Conservation (phyloP, 2,797 vertebrate species). For the Acomys russatus region DNA sequence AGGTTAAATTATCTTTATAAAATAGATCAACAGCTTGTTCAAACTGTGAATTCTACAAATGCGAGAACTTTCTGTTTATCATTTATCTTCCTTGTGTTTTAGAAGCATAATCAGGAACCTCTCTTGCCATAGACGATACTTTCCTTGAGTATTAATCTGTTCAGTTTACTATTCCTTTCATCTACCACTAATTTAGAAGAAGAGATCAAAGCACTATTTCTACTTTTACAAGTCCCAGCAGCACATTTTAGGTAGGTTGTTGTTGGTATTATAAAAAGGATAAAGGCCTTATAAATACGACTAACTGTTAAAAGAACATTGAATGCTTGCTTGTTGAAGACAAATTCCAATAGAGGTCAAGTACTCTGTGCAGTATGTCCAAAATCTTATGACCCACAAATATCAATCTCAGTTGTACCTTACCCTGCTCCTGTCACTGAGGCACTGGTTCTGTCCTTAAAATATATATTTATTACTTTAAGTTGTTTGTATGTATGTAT, state of each 20-base stretch:
- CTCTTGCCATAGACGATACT: background rate
- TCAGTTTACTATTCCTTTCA: background rate
- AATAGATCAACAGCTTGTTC: background rate
- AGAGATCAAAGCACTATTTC: background rate
- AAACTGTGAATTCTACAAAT: background rate
- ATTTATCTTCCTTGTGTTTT: background rate
- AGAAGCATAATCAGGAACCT: background rate
- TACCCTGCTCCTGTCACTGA: background rate
- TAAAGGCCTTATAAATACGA: background rate
- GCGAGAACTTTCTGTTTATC: background rate
- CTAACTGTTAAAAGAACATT: background rate
- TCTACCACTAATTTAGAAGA: background rate
- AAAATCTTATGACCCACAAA: background rate
- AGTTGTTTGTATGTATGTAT: background rate
- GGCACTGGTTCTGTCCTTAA: background rate
- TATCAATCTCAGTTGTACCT: background rate
- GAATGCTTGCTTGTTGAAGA: background rate
- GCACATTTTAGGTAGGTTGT: background rate
- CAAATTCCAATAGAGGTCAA: background rate
- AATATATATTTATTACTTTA: background rate
- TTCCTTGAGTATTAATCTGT: background rate
- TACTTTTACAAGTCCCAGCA: background rate
- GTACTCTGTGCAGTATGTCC: background rate
- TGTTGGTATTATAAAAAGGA: background rate
- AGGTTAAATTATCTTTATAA: background rate